Percentiles rank a stretch among this genome's conserved stretches.
These are phyloP conservation scores for Puffinus mauretanicus DNA, from an alignment of 2,113 vertebrate species.

Conservation along the genomic window DNA sequence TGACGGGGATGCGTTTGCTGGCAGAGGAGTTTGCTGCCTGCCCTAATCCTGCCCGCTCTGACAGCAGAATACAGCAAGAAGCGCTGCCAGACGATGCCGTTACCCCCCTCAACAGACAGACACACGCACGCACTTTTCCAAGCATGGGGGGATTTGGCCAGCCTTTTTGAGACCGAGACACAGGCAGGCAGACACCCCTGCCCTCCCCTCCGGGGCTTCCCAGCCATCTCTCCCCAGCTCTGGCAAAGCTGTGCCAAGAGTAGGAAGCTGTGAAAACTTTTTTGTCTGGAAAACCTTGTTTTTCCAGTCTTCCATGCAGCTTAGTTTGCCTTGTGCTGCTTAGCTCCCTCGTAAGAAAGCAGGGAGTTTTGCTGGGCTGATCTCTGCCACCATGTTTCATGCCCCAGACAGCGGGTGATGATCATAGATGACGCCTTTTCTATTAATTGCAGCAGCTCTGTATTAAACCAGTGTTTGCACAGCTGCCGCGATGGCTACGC, in stretches of 20 bases:
- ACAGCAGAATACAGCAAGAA: not conserved
- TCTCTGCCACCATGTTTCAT: not conserved
- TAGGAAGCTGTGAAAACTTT: not conserved
- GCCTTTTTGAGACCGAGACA: not conserved
- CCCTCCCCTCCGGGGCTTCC: not conserved
- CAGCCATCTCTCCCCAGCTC: not conserved
- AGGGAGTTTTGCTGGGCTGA: not conserved
- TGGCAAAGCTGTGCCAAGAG: not conserved
- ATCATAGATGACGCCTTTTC: not conserved
- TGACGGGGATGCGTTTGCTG: not conserved
- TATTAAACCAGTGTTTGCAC: not conserved
- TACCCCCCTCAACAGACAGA: not conserved
- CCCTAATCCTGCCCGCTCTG: not conserved
- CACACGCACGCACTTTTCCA: not conserved
- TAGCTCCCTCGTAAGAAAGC: not conserved
- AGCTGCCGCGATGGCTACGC: not conserved
- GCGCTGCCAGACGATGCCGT: fast-evolving
- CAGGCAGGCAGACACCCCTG: not conserved
- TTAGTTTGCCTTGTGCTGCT: not conserved
- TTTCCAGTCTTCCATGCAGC: not conserved
- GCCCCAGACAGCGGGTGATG: not conserved
- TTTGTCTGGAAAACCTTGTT: not conserved
- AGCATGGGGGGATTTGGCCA: not conserved
- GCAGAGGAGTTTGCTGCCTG: too few species aligned
- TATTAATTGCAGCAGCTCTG: not conserved